Evolutionary conservation across 1,140 invertebrate genomes (phyloP), one percentile per base, ranked within the genome.

Genomic region (Hyles vespertilio): DNA sequence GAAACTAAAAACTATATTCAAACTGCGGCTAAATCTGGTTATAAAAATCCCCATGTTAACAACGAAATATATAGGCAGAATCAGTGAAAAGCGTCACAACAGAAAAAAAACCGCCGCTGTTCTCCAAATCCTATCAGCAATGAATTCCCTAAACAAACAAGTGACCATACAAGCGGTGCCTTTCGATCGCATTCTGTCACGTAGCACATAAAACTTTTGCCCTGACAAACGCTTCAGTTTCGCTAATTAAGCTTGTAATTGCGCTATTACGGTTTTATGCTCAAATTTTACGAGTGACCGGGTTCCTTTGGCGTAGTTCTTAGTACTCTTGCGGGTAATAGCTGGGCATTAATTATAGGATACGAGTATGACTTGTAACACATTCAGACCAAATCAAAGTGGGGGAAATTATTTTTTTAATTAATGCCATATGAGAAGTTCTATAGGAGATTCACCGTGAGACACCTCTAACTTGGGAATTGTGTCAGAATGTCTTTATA

Each of bases 181-280:
- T 22, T 22, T 22, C 36, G 36, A 71, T 67, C 63, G 66, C 67
- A 71, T 69, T 69, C 63, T 58, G 67, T 74, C 78, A 78, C 77
- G 77, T 82, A 71, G 34, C 44, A 69, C 74, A 71, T 82, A 80
- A 82, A 80, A 68, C 64, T 71, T 46, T 68, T 47, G 58, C 66
- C 66, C 69, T 78, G 72, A 72, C 74, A 77, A 81, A 79, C 71
- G 68, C 64, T 74, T 72, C 70, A 70, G 62, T 57, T 69, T 63
- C 47, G 59, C 79, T 82, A 82, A 84, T 84, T 84, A 82, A 77
- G 61, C 72, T 66, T 71, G 77, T 81, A 84, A 84, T 84, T 63
- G 74, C 71, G 53, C 67, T 54, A 78, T 81, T 77, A 78, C 64
- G 52, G 50, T 79, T 83, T 81, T 74, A 82, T 72, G 77, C 62